A percentile compares a stretch with the other conserved stretches of the same genome.
phyloP scores from a whole-genome alignment of 2,888 invertebrate genomes.

The Sesia apiformis region DNA sequence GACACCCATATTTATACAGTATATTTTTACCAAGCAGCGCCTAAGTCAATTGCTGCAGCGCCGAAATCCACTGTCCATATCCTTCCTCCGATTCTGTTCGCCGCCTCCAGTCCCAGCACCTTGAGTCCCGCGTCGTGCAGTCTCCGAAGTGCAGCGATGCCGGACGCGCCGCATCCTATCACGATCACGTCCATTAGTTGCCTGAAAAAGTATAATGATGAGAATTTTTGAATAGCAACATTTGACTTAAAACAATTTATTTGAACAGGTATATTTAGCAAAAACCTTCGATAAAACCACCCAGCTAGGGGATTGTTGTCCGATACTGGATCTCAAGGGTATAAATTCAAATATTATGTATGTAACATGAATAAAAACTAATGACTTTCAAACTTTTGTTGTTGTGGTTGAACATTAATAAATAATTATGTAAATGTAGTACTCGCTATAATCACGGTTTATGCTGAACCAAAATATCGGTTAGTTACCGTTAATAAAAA shows the following conservation, averaged over 20 bases:
- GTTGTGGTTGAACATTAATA: no score
- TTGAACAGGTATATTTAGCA: no score
- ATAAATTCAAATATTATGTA: no score
- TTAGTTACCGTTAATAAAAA: no score
- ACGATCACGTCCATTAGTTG: slow-evolving; percentile 69
- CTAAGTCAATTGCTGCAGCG: slow-evolving; percentile 78
- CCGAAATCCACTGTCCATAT: slow-evolving; percentile 69
- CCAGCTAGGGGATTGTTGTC: no score
- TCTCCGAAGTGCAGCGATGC: slow-evolving; percentile 63
- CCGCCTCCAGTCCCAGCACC: slow-evolving; percentile 76
- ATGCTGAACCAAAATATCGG: no score
- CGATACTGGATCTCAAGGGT: no score
- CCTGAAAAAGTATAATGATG: slow-evolving; percentile 22
- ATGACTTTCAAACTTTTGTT: not conserved
- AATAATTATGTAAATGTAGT: no score
- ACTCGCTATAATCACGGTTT: no score
- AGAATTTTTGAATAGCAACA: not conserved
- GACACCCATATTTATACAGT: no score
- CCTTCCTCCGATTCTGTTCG: slow-evolving; percentile 78
- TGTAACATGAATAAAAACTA: not conserved
- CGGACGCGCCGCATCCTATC: slow-evolving; percentile 75
- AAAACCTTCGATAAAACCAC: no score
- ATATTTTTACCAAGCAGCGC: slow-evolving; percentile 80
- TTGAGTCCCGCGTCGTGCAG: slow-evolving; percentile 53
- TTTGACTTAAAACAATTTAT: not conserved